Conservation (phyloP, 2,113 vertebrate species). For the Ariopsis seemanni region DNA sequence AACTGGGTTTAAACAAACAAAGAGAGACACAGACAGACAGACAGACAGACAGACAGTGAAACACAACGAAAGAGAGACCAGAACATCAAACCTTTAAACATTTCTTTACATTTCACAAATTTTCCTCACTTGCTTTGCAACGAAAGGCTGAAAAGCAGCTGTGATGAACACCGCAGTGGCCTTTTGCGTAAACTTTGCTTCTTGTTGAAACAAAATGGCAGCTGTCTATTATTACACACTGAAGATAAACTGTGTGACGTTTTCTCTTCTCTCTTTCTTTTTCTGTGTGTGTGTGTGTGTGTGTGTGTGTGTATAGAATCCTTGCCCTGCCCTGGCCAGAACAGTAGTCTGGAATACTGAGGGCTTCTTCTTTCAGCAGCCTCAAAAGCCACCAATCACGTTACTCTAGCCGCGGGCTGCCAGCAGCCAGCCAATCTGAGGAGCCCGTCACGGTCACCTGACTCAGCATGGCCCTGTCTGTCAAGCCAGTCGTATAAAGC, state of each 20-base stretch:
- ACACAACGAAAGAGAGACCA: neutral
- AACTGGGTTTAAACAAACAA: neutral
- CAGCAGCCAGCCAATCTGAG: constrained; percentile 76
- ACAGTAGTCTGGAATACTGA: constrained; percentile 75
- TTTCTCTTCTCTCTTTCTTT: neutral
- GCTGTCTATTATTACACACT: constrained; percentile 23
- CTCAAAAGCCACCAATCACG: constrained; percentile 80
- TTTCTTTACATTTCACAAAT: neutral
- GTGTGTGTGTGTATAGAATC: constrained; percentile 15
- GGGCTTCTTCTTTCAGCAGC: constrained; percentile 82
- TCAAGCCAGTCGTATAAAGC: constrained; percentile 93
- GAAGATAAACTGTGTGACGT: constrained; percentile 16
- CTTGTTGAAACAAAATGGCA: constrained; percentile 39
- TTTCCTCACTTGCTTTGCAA: neutral
- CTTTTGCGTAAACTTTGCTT: neutral
- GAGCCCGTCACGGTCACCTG: constrained; percentile 75
- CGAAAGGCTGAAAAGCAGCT: neutral
- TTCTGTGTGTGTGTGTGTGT: neutral
- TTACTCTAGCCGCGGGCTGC: constrained; percentile 66
- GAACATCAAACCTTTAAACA: neutral
- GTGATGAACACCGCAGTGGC: too few relatives aligned
- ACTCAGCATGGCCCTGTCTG: constrained; percentile 85
- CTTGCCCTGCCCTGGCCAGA: constrained; percentile 70
- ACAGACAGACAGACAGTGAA: neutral
- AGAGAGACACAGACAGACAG: neutral